Evolutionary conservation across 2,113 vertebrate species (phyloP).

Genomic region (Tupaia chinensis): DNA sequence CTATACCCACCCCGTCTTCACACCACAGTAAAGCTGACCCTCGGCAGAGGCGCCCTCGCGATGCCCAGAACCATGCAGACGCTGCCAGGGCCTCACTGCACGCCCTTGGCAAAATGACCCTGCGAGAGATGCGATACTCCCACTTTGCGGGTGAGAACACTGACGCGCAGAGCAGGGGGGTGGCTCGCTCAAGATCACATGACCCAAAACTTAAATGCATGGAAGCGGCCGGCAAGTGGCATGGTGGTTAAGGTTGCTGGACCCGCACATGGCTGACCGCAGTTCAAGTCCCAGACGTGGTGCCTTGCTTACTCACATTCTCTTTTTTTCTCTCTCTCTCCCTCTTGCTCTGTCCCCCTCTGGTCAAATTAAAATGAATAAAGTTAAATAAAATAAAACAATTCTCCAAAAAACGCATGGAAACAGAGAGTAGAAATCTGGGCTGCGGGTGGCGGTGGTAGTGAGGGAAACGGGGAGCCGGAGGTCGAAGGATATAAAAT

Average conservation of each 20-base stretch:
- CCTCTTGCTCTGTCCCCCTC: too few relatives aligned
- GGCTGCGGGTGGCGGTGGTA: too few relatives aligned
- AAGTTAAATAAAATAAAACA: too few relatives aligned
- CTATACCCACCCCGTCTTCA: neutral
- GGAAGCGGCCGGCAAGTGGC: neutral
- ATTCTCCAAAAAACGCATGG: neutral
- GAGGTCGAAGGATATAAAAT: neutral
- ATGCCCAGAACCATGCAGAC: neutral
- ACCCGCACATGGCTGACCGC: too few relatives aligned
- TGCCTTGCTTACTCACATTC: too few relatives aligned
- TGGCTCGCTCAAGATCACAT: neutral
- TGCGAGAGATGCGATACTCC: neutral
- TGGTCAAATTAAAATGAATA: too few relatives aligned
- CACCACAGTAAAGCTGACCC: too few relatives aligned
- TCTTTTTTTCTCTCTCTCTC: too few relatives aligned
- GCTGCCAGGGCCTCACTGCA: neutral
- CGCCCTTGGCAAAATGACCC: neutral
- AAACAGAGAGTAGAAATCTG: neutral
- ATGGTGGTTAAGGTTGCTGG: too few relatives aligned
- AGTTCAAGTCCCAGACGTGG: too few relatives aligned
- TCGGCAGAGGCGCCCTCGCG: neutral
- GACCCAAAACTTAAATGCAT: neutral
- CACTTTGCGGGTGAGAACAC: slow-evolving; percentile 11
- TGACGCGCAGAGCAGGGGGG: neutral
- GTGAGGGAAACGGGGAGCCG: neutral